A percentile compares a stretch with the other conserved stretches of the same genome.
phyloP scores from a whole-genome alignment of 2,797 vertebrate species.

The Eidolon dupreanum region DNA sequence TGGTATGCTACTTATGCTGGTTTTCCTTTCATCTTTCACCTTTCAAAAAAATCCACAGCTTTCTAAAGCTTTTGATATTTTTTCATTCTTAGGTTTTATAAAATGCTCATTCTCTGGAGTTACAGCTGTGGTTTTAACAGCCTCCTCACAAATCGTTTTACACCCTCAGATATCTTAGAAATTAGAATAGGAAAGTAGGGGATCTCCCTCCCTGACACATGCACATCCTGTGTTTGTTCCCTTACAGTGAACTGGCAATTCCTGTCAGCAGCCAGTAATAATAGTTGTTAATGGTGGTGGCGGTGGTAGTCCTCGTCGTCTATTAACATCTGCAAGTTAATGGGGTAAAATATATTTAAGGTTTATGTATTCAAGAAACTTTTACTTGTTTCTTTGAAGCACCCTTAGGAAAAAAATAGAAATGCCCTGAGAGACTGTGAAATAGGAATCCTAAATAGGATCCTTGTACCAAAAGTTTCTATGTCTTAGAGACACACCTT shows the following conservation, averaged over 20 bases:
- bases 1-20: slow-evolving; percentile 27
- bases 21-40: slow-evolving; percentile 71
- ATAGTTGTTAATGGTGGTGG: no score
- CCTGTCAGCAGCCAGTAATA: background rate
- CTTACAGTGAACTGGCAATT: background rate
- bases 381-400: slow-evolving; percentile 58
- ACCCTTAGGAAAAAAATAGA: slow-evolving; percentile 39
- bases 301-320: background rate
- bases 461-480: slow-evolving; percentile 27
- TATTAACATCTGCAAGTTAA: slow-evolving; percentile 39
- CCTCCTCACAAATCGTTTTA: slow-evolving; percentile 55
- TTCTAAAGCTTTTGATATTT: slow-evolving; percentile 63
- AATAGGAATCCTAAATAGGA: slow-evolving; percentile 41
- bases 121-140: slow-evolving; percentile 64
- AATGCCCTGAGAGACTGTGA: slow-evolving; percentile 42
- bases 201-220: background rate
- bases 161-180: slow-evolving; percentile 58
- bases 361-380: slow-evolving; percentile 50
- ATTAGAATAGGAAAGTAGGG: background rate
- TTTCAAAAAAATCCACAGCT: slow-evolving; percentile 57
- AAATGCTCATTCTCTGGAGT: slow-evolving; percentile 67
- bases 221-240: background rate
- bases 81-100: slow-evolving; percentile 64
- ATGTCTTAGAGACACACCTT: slow-evolving; percentile 55
- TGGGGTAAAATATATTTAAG: slow-evolving; percentile 14